Evolutionary conservation across 2,888 invertebrate species (phyloP), one percentile per base, ranked within the genome.

Genomic region (Hypselothyrea guttata): DNA sequence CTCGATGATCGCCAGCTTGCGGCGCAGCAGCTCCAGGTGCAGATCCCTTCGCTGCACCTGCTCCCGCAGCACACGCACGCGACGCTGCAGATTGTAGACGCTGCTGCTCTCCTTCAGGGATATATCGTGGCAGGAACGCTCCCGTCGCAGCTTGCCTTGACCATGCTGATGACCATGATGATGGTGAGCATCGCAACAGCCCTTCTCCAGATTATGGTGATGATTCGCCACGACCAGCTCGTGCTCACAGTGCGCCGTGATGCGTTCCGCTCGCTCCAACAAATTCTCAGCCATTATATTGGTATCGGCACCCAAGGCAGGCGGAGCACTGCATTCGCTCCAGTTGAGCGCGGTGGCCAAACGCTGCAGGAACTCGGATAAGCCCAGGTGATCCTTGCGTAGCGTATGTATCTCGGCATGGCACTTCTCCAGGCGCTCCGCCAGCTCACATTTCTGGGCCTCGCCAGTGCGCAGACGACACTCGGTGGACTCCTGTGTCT

Each of bases 1-100:
- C 88, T 96, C 97, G 89, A 96, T 95, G 9, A 96, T 92, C 56
- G 94, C 94, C 48, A 98, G 91, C 89, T 98, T 98, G 74, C 97
- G 94, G 37, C 97, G 92, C 42, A 98, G 91, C 58, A 98, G 91
- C 90, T 98, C 98, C 86, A 98, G 91, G 88, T 98, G 98, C 34
- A 98, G 91, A 87, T 98, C 98, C 83, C 97, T 94, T 55, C 97
- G 93, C 86, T 97, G 97, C 27, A 98, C 91, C 88, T 98, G 97
- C 87, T 98, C 98, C 45, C 97, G 92, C 9, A 97, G 90, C 5
- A 95, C 95, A 71, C 97, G 93, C 31, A 97, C 94, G 66, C 97
- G 92, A 60, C 97, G 92, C 90, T 98, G 97, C 33, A 98, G 47
- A 87, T 96, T 96, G 89, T 97, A 97, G 94, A 87, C 59, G 33